phyloP scores from a whole-genome alignment of 2,113 vertebrate species.

The Cavia porcellus region DNA sequence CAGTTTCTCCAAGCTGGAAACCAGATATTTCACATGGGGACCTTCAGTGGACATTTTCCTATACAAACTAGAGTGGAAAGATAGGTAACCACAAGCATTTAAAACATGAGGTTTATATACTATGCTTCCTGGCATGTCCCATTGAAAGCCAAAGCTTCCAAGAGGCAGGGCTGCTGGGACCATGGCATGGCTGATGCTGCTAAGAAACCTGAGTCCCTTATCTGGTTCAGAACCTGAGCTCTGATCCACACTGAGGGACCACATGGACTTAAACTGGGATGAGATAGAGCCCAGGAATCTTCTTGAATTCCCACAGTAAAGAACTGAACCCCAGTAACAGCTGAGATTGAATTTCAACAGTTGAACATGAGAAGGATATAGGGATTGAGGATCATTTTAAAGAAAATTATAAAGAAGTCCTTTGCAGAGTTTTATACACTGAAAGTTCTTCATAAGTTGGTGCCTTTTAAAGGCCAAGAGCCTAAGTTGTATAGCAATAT shows the following conservation, averaged over 20 bases:
- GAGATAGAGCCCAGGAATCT: not conserved
- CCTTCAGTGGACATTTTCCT: not conserved
- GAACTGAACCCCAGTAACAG: not conserved
- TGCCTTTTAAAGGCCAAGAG: slow-evolving; percentile 12
- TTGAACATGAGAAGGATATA: not conserved
- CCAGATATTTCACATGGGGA: not conserved
- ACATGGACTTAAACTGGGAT: not conserved
- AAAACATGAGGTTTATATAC: not conserved
- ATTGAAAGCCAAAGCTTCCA: not conserved
- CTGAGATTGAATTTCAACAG: not conserved
- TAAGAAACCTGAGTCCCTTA: not conserved
- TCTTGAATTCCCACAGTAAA: not conserved
- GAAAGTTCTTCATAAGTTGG: not conserved
- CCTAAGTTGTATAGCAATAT: not conserved
- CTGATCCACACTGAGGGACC: not conserved
- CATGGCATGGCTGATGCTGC: not conserved
- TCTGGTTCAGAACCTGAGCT: not conserved
- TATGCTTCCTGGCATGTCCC: not conserved
- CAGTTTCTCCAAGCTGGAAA: not conserved
- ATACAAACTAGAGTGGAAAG: not conserved
- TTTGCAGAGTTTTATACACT: not conserved
- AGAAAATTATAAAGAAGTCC: slow-evolving; percentile 55
- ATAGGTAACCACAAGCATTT: not conserved
- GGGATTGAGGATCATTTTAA: not conserved
- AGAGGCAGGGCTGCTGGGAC: not conserved